Conservation (phyloP, 1,140 invertebrate genomes). For the Heliconius congener region DNA sequence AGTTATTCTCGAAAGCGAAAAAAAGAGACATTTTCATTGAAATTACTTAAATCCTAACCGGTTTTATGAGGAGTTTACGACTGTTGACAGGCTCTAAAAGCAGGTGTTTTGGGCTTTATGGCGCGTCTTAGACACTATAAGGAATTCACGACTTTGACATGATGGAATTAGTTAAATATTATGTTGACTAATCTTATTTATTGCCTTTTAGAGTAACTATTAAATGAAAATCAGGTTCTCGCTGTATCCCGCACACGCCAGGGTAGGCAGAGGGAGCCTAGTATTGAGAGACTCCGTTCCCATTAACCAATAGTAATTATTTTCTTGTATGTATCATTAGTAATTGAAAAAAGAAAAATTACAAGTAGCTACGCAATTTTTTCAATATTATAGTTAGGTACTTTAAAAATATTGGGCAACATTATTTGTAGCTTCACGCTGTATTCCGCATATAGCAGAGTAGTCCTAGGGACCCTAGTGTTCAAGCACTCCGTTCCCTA, state of each 20-base stretch:
- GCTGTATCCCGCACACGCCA: too few species aligned
- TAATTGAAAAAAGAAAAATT: too few species aligned
- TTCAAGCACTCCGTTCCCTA: too few species aligned
- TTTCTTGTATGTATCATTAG: neutral
- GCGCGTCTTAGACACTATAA: slow-evolving; percentile 23
- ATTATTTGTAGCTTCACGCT: too few species aligned
- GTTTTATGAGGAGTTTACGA: slow-evolving; percentile 39
- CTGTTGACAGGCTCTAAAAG: slow-evolving; percentile 38
- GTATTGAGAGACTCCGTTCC: too few species aligned
- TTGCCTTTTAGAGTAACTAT: neutral
- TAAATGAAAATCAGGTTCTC: too few species aligned
- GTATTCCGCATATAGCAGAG: too few species aligned
- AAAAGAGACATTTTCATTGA: slow-evolving; percentile 18
- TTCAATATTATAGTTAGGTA: too few species aligned
- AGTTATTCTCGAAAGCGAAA: neutral
- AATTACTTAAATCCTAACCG: slow-evolving; percentile 24
- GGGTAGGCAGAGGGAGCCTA: too few species aligned
- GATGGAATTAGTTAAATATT: neutral
- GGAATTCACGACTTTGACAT: slow-evolving; percentile 12
- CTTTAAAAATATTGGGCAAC: too few species aligned
- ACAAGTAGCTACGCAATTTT: too few species aligned
- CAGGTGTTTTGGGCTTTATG: slow-evolving; percentile 36
- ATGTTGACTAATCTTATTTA: neutral
- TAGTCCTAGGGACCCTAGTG: too few species aligned
- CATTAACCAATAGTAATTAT: neutral